Evolutionary conservation across 2,888 invertebrate genomes (phyloP).

Genomic region (Entomobrya proxima): DNA sequence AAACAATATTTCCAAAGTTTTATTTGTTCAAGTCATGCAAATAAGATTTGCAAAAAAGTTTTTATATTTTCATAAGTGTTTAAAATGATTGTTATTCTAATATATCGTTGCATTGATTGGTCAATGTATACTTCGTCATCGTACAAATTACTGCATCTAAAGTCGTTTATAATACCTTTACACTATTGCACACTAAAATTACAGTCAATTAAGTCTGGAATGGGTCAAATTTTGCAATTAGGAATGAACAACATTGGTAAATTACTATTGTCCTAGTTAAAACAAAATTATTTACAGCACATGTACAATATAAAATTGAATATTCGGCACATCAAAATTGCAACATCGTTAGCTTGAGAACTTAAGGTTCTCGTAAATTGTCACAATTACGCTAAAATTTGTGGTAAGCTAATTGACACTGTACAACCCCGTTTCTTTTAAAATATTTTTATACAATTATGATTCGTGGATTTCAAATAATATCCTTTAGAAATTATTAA

Average conservation of each 20-base stretch:
- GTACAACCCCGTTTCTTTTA: too few relatives aligned
- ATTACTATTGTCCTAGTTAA: neutral
- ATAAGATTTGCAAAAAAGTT: neutral
- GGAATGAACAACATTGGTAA: constrained; percentile 64
- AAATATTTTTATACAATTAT: too few relatives aligned
- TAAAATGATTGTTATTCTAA: constrained; percentile 43
- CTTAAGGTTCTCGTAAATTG: too few relatives aligned
- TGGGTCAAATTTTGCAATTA: constrained; percentile 40
- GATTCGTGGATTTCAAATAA: too few relatives aligned
- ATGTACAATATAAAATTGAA: too few relatives aligned
- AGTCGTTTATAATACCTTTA: neutral
- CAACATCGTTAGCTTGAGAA: constrained; percentile 37
- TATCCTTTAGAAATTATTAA: too few relatives aligned
- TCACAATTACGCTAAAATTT: too few relatives aligned
- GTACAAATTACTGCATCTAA: neutral
- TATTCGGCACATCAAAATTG: constrained; percentile 48
- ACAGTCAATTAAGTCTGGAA: neutral
- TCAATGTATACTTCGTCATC: constrained; percentile 7
- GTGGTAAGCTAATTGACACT: too few relatives aligned
- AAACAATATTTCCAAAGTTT: neutral
- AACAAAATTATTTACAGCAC: neutral
- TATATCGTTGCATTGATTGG: constrained; percentile 61
- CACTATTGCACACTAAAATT: constrained; percentile 39
- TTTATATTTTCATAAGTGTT: constrained; percentile 14
- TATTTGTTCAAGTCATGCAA: constrained; percentile 34